Base-by-base conservation (phyloP, 2,888 invertebrate species). In the Noctuana brunneofusca region DNA sequence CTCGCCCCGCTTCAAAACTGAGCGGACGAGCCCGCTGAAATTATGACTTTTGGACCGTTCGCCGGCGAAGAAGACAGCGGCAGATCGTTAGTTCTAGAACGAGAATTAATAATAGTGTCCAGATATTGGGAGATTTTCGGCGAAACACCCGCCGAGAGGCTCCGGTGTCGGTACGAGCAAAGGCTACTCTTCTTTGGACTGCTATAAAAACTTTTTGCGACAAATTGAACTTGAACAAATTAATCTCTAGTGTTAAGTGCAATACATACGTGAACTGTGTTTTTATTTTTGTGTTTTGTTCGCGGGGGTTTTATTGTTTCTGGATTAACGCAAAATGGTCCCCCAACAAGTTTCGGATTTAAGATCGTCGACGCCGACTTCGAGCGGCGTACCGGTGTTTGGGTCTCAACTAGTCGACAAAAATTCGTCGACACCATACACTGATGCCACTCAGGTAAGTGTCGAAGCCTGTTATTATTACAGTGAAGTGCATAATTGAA, bases 401-500 rank as follows among this genome's bases (percentile, higher is more conserved):
- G 98, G 98, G 75, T 98, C 98, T 64, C 96, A 97, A 86, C 93
- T 96, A 77, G 96, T 98, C 87, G 96, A 96, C 92, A 95, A 96
- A 89, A 96, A 96, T 86, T 98, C 98, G 32, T 93, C 95, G 59
- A 99, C 98, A 65, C 99, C 99, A 65, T 99, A 99, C 92, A 97
- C 98, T 80, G 99, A 99, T 93, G 99, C 99, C 68, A 99, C 99
- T 76, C 96, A 97, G 96, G 97, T 97, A 93, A 95, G 94, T 92
- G 68, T n/a, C 60, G 12, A 9, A 9, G n/a, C 48, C 8, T 6
- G 52, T 32, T 20, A 20, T 20, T 11, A 18, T 64, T 9, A 20
- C 38, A 63, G 65, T 62, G 64, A 63, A 56, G 41, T 63, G 55
- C 48, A 64, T 32, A 63, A 16, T 43, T 18, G 8, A 18, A 27